Base-by-base conservation (phyloP, 2,797 vertebrate species). In the Chiroxiphia lanceolata region DNA sequence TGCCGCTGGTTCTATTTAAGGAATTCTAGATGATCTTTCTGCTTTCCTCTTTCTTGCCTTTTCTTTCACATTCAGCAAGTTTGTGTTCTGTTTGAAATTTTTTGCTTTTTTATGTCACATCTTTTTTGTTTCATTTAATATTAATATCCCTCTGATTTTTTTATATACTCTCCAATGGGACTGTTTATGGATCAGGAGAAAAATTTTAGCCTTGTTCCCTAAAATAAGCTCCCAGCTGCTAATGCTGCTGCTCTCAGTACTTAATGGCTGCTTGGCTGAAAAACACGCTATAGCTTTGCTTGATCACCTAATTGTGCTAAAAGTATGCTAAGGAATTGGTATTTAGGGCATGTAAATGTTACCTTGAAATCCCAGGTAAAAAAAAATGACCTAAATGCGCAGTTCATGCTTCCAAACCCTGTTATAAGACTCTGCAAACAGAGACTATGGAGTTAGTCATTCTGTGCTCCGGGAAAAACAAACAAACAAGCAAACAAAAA, bases 311-410 rank as follows among this genome's bases (percentile, higher is more conserved):
- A 57, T 90, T 90, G 64, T 88, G 59, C 67, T 96, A 53, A 38
- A 93, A 87, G 83, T 83, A 64, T 72, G 59, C 26, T 14, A 47
- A 92, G 68, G 34, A 94, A 90, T 92, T 90, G 36, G 6, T 85
- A 83, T 92, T 70, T 90, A 92, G 75, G 64, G n/a, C 50, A 83
- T 81, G 61, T 89, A 96, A 95, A 87, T 89, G 78, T 87, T 91
- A 84, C 86, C 70, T 94, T 42, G 63, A 86, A 67, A 91, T 83
- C 74, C 47, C 51, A 63, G 48, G 56, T 80, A 64, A 94, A 79
- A 60, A 51, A 88, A 85, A 48, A 84, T 26, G 17, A 87, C 57
- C 79, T 93, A 83, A 95, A 88, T 83, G 85, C 45, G 87, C 68
- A 83, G 82, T 51, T 92, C 27, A 34, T 0, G 2, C 64, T 85